Percentiles rank a stretch among this genome's conserved stretches.
phyloP scores from a whole-genome alignment of 92 coral and sea anemone genomes.

The Palythoa grandiflora region DNA sequence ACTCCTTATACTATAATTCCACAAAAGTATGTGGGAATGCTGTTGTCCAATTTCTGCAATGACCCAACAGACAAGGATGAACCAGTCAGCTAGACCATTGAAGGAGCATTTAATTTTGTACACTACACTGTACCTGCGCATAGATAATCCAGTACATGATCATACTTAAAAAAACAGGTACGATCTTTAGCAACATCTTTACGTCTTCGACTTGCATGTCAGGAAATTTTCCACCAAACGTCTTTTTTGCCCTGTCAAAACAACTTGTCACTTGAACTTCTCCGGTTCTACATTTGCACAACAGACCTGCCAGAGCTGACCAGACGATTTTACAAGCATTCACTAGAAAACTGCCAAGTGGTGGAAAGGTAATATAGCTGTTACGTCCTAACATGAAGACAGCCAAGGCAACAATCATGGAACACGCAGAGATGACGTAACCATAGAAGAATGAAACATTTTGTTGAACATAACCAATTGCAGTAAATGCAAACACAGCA shows the following conservation, averaged over 20 bases:
- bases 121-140: slow-evolving; percentile 72
- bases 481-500: slow-evolving; percentile 75
- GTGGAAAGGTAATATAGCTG: slow-evolving; percentile 69
- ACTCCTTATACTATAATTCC: too few relatives aligned
- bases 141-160: slow-evolving; percentile 84
- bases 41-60: too few relatives aligned
- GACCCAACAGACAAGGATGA: too few relatives aligned
- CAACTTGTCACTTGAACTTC: slow-evolving; percentile 60
- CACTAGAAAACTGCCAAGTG: slow-evolving; percentile 81
- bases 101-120: background rate
- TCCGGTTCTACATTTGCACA: background rate
- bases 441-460: slow-evolving; percentile 73
- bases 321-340: slow-evolving; percentile 67
- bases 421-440: slow-evolving; percentile 76
- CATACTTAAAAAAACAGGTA: slow-evolving; percentile 77
- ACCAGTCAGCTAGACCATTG: too few relatives aligned
- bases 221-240: slow-evolving; percentile 74
- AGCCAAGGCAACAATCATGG: slow-evolving; percentile 74
- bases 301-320: slow-evolving; percentile 53
- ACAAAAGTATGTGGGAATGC: too few relatives aligned
- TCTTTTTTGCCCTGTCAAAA: slow-evolving; percentile 84
- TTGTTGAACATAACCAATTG: slow-evolving; percentile 82
- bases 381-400: slow-evolving; percentile 77
- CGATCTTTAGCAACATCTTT: slow-evolving; percentile 69
- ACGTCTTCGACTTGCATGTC: slow-evolving; percentile 87